Evolutionary conservation across 1,140 invertebrate genomes (phyloP).

Genomic region (Drosophila leontia): DNA sequence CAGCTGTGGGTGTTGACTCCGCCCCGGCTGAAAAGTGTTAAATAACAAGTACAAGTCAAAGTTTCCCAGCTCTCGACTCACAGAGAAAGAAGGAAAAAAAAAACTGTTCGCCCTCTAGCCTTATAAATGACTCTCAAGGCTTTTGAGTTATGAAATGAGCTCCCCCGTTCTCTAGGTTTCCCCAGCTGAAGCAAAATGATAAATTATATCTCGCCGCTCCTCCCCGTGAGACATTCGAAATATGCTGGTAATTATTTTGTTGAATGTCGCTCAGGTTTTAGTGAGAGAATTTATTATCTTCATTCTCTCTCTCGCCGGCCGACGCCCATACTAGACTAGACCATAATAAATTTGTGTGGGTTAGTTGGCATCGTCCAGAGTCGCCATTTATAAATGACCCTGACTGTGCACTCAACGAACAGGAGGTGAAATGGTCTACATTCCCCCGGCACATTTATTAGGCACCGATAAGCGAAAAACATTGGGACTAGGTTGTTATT

Average conservation of each 20-base stretch:
- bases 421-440: slow-evolving; percentile 8
- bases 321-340: slow-evolving; percentile 28
- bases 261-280: slow-evolving; percentile 77
- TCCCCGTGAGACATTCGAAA: slow-evolving; percentile 69
- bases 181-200: slow-evolving; percentile 41
- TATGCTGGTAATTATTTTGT: slow-evolving; percentile 82
- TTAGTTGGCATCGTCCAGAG: slow-evolving; percentile 40
- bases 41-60: slow-evolving; percentile 64
- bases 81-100: not conserved
- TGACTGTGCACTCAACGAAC: slow-evolving; percentile 22
- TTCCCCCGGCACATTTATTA: not conserved
- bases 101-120: slow-evolving; percentile 42
- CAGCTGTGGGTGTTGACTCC: slow-evolving; percentile 31
- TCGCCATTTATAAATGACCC: slow-evolving; percentile 57
- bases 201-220: slow-evolving; percentile 50
- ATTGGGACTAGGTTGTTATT: not conserved
- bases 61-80: slow-evolving; percentile 2
- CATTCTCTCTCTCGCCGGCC: slow-evolving; percentile 27
- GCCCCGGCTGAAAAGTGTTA: slow-evolving; percentile 46
- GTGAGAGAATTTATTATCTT: slow-evolving; percentile 66
- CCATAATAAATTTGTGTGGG: slow-evolving; percentile 66
- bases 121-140: slow-evolving; percentile 61
- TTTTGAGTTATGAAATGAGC: slow-evolving; percentile 70
- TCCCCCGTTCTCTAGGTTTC: slow-evolving; percentile 16
- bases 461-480: not conserved